Percentiles rank a stretch among this genome's conserved stretches.
Evolutionary conservation across 2,888 invertebrate genomes (phyloP).

Genomic region (Sphinx pinastri): DNA sequence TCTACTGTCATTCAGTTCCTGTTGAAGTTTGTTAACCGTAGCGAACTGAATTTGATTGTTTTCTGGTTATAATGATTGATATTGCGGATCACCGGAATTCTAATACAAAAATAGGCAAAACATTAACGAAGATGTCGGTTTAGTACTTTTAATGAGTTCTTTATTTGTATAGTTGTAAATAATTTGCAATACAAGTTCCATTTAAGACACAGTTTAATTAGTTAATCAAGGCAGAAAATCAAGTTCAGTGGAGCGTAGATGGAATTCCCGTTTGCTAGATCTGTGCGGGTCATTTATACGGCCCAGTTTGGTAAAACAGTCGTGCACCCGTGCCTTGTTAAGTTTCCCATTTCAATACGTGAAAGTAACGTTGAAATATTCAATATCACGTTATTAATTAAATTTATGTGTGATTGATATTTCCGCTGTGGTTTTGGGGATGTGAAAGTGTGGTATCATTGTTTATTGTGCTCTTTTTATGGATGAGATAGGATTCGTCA

Average conservation of each 20-base stretch:
- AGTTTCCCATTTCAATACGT: slow-evolving; percentile 39
- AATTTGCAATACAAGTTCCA: slow-evolving; percentile 9
- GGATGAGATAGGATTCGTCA: too few relatives aligned
- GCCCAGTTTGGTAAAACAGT: slow-evolving; percentile 49
- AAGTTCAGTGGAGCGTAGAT: slow-evolving; percentile 23
- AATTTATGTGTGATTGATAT: slow-evolving; percentile 26
- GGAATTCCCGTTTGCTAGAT: slow-evolving; percentile 16
- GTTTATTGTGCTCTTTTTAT: neutral
- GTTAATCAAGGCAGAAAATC: slow-evolving; percentile 22
- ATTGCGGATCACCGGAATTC: too few relatives aligned
- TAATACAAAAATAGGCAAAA: too few relatives aligned
- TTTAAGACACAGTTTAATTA: slow-evolving; percentile 4
- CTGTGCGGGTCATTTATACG: slow-evolving; percentile 45
- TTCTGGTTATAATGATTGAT: too few relatives aligned
- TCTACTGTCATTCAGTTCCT: too few relatives aligned
- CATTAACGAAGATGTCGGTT: too few relatives aligned
- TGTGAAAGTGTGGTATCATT: neutral
- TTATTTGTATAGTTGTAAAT: neutral
- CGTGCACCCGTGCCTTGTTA: slow-evolving; percentile 40
- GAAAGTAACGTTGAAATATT: slow-evolving; percentile 37
- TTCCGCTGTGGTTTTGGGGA: slow-evolving; percentile 7
- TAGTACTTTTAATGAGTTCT: too few relatives aligned
- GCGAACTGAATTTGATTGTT: too few relatives aligned
- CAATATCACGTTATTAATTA: slow-evolving; percentile 29
- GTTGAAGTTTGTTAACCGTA: too few relatives aligned